Conservation (phyloP, 2,113 vertebrate species). For the Seriola rivoliana region DNA sequence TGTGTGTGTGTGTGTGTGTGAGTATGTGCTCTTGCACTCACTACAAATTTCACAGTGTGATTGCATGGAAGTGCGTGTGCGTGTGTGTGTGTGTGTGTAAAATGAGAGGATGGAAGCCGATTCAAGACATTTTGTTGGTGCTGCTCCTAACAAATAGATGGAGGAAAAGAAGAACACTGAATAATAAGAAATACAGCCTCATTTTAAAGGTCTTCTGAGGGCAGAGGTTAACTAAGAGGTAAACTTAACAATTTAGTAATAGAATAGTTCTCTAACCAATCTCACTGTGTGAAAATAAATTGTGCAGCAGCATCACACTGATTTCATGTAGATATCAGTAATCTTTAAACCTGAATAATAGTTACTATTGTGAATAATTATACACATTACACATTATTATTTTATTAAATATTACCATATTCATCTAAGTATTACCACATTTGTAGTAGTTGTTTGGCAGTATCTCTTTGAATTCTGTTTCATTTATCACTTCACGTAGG, state of each 20-base stretch:
- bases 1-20: slow-evolving; percentile 15
- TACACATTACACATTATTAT: neutral
- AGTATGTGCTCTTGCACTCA: slow-evolving; percentile 34
- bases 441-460: neutral
- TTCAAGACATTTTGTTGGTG: slow-evolving; percentile 48
- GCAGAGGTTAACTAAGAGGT: neutral
- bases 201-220: slow-evolving; percentile 21
- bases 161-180: slow-evolving; percentile 24
- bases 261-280: neutral
- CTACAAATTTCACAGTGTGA: slow-evolving; percentile 42
- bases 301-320: neutral
- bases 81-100: slow-evolving; percentile 9
- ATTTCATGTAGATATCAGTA: neutral
- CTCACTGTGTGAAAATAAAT: neutral
- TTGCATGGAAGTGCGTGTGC: slow-evolving; percentile 22
- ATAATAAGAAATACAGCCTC: slow-evolving; percentile 1
- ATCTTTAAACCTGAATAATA: neutral
- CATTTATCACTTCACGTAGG: slow-evolving; percentile 16
- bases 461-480: slow-evolving; percentile 1
- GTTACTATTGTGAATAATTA: neutral
- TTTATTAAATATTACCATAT: neutral
- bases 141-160: slow-evolving; percentile 34
- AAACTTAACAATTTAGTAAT: neutral
- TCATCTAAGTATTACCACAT: neutral
- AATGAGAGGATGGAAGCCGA: slow-evolving; percentile 47